Conservation (phyloP, 2,888 invertebrate species). For the Pachymerium ferrugineum region DNA sequence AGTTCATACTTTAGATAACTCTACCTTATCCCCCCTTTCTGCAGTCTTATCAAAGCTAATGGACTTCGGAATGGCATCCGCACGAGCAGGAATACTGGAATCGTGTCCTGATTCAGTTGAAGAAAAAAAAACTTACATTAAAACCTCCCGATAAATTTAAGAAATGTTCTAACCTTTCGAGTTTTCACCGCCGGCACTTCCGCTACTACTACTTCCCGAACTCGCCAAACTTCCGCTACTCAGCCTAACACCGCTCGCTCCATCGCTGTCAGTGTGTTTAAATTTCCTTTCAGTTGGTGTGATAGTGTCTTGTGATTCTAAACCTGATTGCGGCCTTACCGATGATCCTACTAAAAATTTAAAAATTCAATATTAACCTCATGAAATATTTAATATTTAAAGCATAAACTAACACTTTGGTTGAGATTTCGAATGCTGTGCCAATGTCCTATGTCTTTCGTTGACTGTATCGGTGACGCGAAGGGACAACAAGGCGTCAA, state of each 20-base stretch:
- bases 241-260: constrained; percentile 43
- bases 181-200: constrained; percentile 30
- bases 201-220: constrained; percentile 43
- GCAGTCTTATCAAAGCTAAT: constrained; percentile 87
- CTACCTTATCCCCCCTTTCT: constrained; percentile 64
- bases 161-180: not conserved
- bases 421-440: not conserved
- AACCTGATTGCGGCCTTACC: not conserved
- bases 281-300: not conserved
- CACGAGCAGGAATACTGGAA: constrained; percentile 22
- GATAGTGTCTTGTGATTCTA: not conserved
- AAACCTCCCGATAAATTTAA: not conserved
- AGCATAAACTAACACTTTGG: not conserved
- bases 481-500: not conserved
- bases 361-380: not conserved
- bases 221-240: constrained; percentile 58
- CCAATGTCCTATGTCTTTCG: not conserved
- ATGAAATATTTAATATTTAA: not conserved
- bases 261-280: constrained; percentile 10
- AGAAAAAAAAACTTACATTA: not conserved
- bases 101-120: not conserved
- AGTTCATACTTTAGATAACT: not conserved
- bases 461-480: not conserved
- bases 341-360: not conserved
- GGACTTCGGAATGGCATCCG: constrained; percentile 81